Conservation (phyloP, 2,113 vertebrate species). For the human region DNA sequence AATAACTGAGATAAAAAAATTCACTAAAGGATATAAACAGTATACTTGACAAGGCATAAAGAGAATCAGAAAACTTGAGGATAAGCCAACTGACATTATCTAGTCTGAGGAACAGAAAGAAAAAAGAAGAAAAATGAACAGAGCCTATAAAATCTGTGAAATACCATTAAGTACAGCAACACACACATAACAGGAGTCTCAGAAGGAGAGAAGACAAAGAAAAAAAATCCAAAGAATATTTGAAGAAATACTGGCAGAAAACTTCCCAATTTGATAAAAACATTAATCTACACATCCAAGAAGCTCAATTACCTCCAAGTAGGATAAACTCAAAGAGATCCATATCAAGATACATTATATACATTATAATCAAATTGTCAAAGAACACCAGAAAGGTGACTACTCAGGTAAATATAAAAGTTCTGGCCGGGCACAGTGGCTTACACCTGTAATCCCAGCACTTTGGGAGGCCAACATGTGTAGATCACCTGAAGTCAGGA, state of each 20-base stretch:
- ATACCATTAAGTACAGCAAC: neutral
- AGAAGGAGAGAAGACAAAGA: neutral
- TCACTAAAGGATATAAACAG: neutral
- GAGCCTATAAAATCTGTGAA: neutral
- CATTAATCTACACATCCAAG: neutral
- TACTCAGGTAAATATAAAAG: neutral
- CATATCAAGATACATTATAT: neutral
- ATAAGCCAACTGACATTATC: neutral
- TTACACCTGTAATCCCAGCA: too few relatives aligned
- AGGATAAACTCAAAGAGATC: neutral
- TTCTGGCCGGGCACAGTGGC: too few relatives aligned
- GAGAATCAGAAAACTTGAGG: neutral
- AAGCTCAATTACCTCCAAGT: neutral
- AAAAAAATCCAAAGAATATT: neutral
- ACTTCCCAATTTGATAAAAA: neutral
- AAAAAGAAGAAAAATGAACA: slow-evolving; percentile 20
- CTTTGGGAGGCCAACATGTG: too few relatives aligned
- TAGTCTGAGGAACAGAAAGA: neutral
- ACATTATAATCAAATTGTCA: neutral
- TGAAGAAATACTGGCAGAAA: neutral
- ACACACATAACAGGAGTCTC: neutral
- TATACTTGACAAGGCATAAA: neutral
- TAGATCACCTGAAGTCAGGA: too few relatives aligned
- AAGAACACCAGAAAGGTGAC: neutral
- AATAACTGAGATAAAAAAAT: neutral